Evolutionary conservation across 2,888 invertebrate species (phyloP).

Genomic region (Vandiemenella viatica): DNA sequence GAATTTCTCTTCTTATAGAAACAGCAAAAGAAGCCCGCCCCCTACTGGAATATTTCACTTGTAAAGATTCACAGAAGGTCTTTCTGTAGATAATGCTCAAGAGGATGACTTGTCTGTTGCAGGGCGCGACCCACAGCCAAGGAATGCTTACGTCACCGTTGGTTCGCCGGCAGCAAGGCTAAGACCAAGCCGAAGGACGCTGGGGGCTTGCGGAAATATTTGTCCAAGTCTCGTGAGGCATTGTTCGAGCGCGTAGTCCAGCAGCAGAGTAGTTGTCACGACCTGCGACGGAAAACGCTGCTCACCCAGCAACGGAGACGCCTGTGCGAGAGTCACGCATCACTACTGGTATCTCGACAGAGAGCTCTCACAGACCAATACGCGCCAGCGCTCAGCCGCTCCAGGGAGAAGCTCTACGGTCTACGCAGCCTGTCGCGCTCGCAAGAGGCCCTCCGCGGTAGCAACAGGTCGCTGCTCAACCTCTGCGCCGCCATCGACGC

Average conservation of each 20-base stretch:
- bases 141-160: constrained; percentile 42
- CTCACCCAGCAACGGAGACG: constrained; percentile 20
- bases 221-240: constrained; percentile 36
- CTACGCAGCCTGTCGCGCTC: constrained; percentile 32
- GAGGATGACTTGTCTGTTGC: too few species aligned
- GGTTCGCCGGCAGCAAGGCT: constrained; percentile 30
- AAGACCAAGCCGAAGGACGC: constrained; percentile 8
- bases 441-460: constrained; percentile 24
- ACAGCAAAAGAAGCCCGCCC: too few species aligned
- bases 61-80: too few species aligned
- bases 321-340: constrained; percentile 33
- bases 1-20: too few species aligned
- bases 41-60: too few species aligned
- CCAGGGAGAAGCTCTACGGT: constrained; percentile 33
- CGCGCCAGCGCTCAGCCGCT: constrained; percentile 21
- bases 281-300: constrained; percentile 11
- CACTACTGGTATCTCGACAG: constrained; percentile 24
- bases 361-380: constrained; percentile 24
- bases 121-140: constrained; percentile 41
- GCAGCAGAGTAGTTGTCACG: constrained; percentile 20
- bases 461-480: background rate
- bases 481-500: background rate
- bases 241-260: constrained; percentile 28
- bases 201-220: constrained; percentile 26
- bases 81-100: too few species aligned